Base-by-base conservation (phyloP, 2,113 vertebrate species). In the Lota lota region DNA sequence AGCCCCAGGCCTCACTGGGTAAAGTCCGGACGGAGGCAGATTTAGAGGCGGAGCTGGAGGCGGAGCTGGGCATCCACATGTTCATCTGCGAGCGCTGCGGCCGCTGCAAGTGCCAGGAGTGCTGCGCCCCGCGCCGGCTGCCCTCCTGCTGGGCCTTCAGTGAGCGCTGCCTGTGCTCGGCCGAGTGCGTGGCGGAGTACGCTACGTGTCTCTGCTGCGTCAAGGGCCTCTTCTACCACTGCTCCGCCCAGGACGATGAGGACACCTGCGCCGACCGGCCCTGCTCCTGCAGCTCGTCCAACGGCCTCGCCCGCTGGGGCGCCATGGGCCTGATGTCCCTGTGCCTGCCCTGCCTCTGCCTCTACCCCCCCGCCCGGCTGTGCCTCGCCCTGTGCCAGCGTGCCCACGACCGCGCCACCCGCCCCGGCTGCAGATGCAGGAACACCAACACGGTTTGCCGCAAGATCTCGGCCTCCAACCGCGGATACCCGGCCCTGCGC, bases 151-250 rank as follows among this genome's bases (percentile, higher is more conserved):
- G 96, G 96, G 92, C 95, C 70, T 98, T 96, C 66, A 93, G 95
- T 68, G 93, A 97, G 85, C 94, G 96, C 77, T 99, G 97, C 82
- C 93, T 98, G 78, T 99, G 96, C 89, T 98, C 97, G 0, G 92
- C 94, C 0, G 94, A 98, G 86, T 95, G 90, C 36, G 91, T 92
- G 1, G 91, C 98, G 67, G 97, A 99, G 89, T 95, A 96, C 0
- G 93, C 94, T 83, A 97, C 97, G 2, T 99, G 97, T 75, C 88
- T 99, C 70, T 99, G 97, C 84, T 99, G 96, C 4, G 92, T 98
- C 51, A 97, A 99, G 88, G 96, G 94, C 63, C 85, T 99, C 70
- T 98, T 99, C 90, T 99, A 99, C 89, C 97, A 99, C 91, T 99
- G 97, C 86, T 99, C 96, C n/a, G 93, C 93, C 4, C 84, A 88